Percentiles rank a stretch among this genome's conserved stretches.
Conservation (phyloP, 2,797 vertebrate species). For the Sparidentex hasta region DNA sequence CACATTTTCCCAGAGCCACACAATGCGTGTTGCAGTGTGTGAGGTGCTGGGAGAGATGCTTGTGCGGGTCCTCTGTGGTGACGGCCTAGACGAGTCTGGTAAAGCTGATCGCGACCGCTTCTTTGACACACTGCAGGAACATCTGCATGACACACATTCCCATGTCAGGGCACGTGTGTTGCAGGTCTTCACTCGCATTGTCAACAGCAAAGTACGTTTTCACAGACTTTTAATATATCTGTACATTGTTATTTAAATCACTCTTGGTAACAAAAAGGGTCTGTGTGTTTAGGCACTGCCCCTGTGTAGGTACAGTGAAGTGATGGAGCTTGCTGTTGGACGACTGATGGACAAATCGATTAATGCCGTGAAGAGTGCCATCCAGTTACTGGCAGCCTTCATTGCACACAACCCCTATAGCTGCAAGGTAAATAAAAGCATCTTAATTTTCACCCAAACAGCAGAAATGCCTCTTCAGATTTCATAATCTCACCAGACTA, state of each 20-base stretch:
- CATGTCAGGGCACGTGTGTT: constrained; percentile 93
- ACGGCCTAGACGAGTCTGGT: constrained; percentile 89
- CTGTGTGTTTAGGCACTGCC: constrained; percentile 89
- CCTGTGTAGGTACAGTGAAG: constrained; percentile 90
- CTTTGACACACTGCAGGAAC: constrained; percentile 92
- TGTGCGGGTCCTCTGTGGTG: constrained; percentile 90
- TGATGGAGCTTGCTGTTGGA: constrained; percentile 91
- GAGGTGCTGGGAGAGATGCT: constrained; percentile 92
- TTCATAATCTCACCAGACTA: neutral
- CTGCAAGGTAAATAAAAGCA: constrained; percentile 90
- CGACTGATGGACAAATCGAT: constrained; percentile 95
- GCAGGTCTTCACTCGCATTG: constrained; percentile 92
- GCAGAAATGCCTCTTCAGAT: neutral
- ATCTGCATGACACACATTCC: constrained; percentile 90
- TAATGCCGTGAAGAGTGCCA: constrained; percentile 93
- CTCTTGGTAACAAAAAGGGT: neutral
- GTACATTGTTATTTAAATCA: neutral
- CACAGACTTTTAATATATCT: neutral
- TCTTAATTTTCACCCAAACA: neutral
- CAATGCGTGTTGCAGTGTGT: constrained; percentile 93
- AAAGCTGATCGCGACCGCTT: constrained; percentile 92
- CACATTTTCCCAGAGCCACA: constrained; percentile 84
- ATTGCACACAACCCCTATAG: constrained; percentile 98
- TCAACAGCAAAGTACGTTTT: constrained; percentile 90
- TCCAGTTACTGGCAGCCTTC: constrained; percentile 94